phyloP scores from a whole-genome alignment of 2,888 invertebrate species.

The Leptopilina myrica region DNA sequence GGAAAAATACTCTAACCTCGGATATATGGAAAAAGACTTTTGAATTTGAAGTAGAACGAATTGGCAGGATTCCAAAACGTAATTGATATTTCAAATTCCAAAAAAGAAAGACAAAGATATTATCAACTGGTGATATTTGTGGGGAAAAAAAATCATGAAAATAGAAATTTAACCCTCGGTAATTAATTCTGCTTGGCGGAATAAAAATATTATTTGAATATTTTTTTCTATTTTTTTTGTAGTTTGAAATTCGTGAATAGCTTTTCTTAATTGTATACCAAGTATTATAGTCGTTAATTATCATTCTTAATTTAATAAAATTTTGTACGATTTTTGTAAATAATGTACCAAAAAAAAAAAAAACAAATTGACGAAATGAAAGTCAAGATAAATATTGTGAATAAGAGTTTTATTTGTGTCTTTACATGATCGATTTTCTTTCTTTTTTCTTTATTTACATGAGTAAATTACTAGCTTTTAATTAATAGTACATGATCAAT shows the following conservation, averaged over 20 bases:
- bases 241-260: too few relatives aligned
- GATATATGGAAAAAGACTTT: conserved; percentile 85
- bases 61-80: conserved; percentile 75
- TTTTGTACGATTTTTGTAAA: background rate
- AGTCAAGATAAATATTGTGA: background rate
- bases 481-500: conserved; percentile 1
- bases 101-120: background rate
- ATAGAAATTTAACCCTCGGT: too few relatives aligned
- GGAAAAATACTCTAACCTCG: conserved; percentile 78
- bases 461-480: conserved; percentile 3
- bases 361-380: background rate
- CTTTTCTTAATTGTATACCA: conserved; percentile 40
- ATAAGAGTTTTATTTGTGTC: conserved; percentile 17
- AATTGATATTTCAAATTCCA: conserved; percentile 20
- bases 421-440: background rate
- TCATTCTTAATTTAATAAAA: conserved; percentile 18
- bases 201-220: background rate
- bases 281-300: conserved; percentile 5
- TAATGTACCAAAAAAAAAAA: background rate
- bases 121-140: background rate
- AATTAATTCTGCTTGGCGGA: too few relatives aligned
- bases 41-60: conserved; percentile 82
- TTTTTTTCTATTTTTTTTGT: background rate
- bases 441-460: conserved; percentile 33
- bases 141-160: too few relatives aligned